Base-by-base conservation (phyloP, 2,888 invertebrate species). In the Stenodera caucasica region DNA sequence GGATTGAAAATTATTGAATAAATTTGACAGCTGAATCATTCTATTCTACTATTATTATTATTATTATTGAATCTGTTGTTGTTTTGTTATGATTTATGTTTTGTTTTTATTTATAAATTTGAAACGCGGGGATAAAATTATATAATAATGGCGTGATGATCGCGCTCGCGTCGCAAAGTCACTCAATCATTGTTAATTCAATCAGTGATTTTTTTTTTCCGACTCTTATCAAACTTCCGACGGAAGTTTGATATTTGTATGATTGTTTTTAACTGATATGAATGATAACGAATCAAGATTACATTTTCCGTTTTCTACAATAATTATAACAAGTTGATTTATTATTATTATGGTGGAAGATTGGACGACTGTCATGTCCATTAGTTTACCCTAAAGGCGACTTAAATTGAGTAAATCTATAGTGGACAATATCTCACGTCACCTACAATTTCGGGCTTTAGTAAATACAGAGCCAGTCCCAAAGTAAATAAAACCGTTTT, bases 401-500 rank as follows among this genome's bases (percentile, higher is more conserved):
- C 11, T 18, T 45, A 26, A 26, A 26, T 26, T 26, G 7, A 5
- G 7, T 3, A 26, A 3, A 26, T 26, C 3, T 26, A 21, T 21
- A 45, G 21, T 45, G 45, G 45, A 45, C 45, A 45, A 45, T 45
- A 45, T 45, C 21, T 11, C 61, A 61, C 61, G 57, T 60, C 60
- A 59, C 57, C 64, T 59, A 57, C 64, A 60, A 55, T 57, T 53
- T 62, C 61, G 53, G 58, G 58, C 69, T 63, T 67, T 64, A 45
- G 64, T 68, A 67, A 68, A 68, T 67, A 66, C 9, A 35, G 14
- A 33, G 6, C 67, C 64, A 62, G 63, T 59, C 65, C 65, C n/a
- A 64, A 60, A 69, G 65, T 62, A 67, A 69, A 69, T 63, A 69
- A 60, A 68, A 64, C 62, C 63, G 59, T 67, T 63, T 63, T 50